phyloP scores from a whole-genome alignment of 2,113 vertebrate species.

The Burhinus oedicnemus region DNA sequence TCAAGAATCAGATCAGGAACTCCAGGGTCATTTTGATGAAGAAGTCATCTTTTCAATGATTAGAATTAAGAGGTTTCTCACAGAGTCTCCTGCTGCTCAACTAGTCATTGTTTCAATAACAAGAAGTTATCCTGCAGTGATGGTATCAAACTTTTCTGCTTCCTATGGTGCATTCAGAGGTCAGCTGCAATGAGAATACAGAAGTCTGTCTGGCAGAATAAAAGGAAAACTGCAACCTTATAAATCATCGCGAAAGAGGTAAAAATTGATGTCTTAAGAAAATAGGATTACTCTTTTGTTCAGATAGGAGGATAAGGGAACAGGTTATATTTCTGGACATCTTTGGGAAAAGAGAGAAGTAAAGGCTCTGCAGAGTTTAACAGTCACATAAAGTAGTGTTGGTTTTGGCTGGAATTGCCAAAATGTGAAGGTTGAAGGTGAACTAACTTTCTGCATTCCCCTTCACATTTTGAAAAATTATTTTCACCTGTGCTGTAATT shows the following conservation, averaged over 20 bases:
- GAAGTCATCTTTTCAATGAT: background rate
- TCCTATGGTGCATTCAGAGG: background rate
- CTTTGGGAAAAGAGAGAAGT: background rate
- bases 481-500: background rate
- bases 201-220: background rate
- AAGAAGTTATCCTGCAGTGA: slow-evolving; percentile 11
- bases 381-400: background rate
- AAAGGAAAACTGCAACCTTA: slow-evolving; percentile 15
- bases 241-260: background rate
- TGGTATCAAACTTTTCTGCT: slow-evolving; percentile 35
- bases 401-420: background rate
- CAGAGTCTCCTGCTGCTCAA: background rate
- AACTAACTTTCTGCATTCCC: background rate
- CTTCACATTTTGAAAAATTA: background rate
- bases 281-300: slow-evolving; percentile 11
- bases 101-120: slow-evolving; percentile 26
- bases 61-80: slow-evolving; percentile 20
- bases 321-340: background rate
- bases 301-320: background rate
- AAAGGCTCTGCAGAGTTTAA: background rate
- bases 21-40: slow-evolving; percentile 10
- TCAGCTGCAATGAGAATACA: slow-evolving; percentile 15
- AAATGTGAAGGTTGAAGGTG: background rate
- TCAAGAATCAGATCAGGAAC: background rate
- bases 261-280: slow-evolving; percentile 29